phyloP scores from a whole-genome alignment of 2,888 invertebrate species.

The Nemotelus pantherinus region DNA sequence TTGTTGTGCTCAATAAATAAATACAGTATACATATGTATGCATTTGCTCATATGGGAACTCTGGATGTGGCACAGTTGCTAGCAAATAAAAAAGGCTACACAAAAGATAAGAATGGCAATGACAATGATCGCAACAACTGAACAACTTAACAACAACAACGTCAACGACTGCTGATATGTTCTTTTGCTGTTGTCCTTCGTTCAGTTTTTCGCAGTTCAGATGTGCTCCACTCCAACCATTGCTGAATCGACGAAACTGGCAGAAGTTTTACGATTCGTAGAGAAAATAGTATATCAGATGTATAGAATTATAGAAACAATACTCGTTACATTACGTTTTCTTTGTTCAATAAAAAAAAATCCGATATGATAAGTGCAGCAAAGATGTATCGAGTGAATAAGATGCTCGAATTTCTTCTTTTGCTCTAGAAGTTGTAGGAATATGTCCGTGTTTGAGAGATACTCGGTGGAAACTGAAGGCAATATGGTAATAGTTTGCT shows the following conservation, averaged over 20 bases:
- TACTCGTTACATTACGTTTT: too few species aligned
- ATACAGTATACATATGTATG: not conserved
- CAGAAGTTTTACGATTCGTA: slow-evolving; percentile 34
- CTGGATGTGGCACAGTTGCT: not conserved
- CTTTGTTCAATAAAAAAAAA: too few species aligned
- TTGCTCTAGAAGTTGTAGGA: too few species aligned
- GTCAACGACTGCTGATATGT: not conserved
- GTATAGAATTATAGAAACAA: not conserved
- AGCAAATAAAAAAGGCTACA: slow-evolving; percentile 7
- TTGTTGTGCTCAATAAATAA: not conserved
- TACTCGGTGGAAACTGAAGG: too few species aligned
- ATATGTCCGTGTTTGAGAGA: too few species aligned
- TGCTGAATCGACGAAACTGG: slow-evolving; percentile 6
- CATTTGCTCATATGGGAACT: not conserved
- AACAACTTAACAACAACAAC: slow-evolving; percentile 12
- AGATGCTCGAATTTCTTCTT: too few species aligned
- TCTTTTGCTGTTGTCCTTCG: not conserved
- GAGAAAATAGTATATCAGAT: slow-evolving; percentile 22
- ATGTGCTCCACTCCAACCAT: not conserved
- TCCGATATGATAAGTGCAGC: too few species aligned
- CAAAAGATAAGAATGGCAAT: slow-evolving; percentile 20
- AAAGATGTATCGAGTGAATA: too few species aligned
- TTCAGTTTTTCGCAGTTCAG: not conserved
- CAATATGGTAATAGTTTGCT: too few species aligned
- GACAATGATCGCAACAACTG: not conserved